Evolutionary conservation across 1,140 invertebrate genomes (phyloP).

Genomic region (Mya arenaria): DNA sequence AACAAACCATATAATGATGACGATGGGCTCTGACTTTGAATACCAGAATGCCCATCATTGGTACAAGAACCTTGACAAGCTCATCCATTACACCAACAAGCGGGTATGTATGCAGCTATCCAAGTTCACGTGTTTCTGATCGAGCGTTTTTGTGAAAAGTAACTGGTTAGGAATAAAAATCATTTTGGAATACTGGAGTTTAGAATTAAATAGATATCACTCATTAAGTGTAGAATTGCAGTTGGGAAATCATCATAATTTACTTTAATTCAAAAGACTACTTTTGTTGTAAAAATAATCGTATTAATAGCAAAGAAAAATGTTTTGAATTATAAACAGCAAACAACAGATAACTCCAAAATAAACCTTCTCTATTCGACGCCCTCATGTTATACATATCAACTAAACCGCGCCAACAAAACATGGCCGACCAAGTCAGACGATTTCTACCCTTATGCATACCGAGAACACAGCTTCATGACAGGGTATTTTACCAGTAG

Average conservation of each 20-base stretch:
- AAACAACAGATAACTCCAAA: constrained; percentile 83
- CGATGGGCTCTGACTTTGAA: constrained; percentile 97
- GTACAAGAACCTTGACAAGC: constrained; percentile 94
- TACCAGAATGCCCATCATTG: constrained; percentile 92
- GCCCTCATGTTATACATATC: constrained; percentile 95
- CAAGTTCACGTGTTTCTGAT: too few relatives aligned
- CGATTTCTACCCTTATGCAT: constrained; percentile 97
- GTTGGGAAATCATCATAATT: too few relatives aligned
- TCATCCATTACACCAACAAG: constrained; percentile 87
- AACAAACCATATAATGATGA: constrained; percentile 90
- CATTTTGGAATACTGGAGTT: too few relatives aligned
- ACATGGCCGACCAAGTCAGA: constrained; percentile 88
- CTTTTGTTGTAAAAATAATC: too few relatives aligned
- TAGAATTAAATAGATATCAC: too few relatives aligned
- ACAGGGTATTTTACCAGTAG: constrained; percentile 97
- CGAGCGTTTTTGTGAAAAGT: too few relatives aligned
- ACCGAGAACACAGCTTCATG: constrained; percentile 92
- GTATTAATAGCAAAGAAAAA: too few relatives aligned
- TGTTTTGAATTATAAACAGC: too few relatives aligned
- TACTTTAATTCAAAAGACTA: too few relatives aligned
- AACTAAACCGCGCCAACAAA: constrained; percentile 87
- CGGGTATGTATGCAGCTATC: too few relatives aligned
- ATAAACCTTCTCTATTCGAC: constrained; percentile 96
- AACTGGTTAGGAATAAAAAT: too few relatives aligned
- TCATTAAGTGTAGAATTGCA: too few relatives aligned